Evolutionary conservation across 2,888 invertebrate species (phyloP).

Genomic region (Synanthedon myopaeformis): DNA sequence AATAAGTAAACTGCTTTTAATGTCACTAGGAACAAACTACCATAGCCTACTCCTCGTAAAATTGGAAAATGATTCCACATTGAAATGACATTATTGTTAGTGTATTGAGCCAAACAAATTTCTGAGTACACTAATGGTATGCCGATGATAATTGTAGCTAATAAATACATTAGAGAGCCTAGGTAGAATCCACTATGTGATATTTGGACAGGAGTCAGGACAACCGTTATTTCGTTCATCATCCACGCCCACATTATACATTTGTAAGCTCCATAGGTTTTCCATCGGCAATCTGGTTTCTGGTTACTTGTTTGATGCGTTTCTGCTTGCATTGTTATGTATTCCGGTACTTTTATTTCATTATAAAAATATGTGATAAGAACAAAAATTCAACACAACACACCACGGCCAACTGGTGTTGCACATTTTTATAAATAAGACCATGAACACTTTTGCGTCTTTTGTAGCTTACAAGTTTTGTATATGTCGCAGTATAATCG

Average conservation of each 20-base stretch:
- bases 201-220: conserved; percentile 31
- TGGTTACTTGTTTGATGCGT: conserved; percentile 17
- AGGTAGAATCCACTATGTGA: conserved; percentile 41
- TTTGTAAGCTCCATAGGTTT: conserved; percentile 36
- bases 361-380: too few species aligned
- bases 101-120: conserved; percentile 52
- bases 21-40: conserved; percentile 30
- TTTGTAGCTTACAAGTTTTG: too few species aligned
- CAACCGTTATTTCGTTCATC: conserved; percentile 42
- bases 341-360: neutral
- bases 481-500: too few species aligned
- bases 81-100: conserved; percentile 37
- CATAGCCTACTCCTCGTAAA: conserved; percentile 41
- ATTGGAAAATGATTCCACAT: conserved; percentile 54
- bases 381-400: too few species aligned
- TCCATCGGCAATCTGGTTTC: conserved; percentile 32
- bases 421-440: too few species aligned
- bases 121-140: conserved; percentile 55
- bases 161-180: conserved; percentile 23
- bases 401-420: too few species aligned
- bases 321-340: neutral
- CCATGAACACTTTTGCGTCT: too few species aligned
- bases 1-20: conserved; percentile 37
- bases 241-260: conserved; percentile 47
- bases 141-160: conserved; percentile 38